A percentile compares a stretch with the other conserved stretches of the same genome.
phyloP scores from a whole-genome alignment of 2,113 vertebrate genomes.

The Xenopus laevis region DNA sequence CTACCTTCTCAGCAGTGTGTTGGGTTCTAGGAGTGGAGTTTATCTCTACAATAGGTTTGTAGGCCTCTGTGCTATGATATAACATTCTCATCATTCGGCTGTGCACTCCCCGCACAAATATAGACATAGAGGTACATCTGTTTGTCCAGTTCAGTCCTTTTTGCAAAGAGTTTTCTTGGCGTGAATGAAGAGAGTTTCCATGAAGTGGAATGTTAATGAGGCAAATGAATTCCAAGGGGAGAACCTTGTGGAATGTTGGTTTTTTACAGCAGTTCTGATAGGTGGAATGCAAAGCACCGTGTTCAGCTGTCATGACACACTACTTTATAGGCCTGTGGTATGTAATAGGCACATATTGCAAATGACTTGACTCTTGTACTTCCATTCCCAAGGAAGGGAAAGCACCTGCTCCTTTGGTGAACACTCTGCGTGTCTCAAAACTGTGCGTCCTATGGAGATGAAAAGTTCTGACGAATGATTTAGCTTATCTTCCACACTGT shows the following conservation, averaged over 20 bases:
- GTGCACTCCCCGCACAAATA: too few relatives aligned
- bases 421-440: background rate
- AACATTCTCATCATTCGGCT: too few relatives aligned
- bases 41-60: too few relatives aligned
- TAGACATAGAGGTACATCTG: too few relatives aligned
- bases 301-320: conserved; percentile 36
- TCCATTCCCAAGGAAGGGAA: conserved; percentile 4
- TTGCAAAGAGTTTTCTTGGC: too few relatives aligned
- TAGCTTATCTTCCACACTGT: background rate
- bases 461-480: background rate
- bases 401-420: conserved; percentile 23
- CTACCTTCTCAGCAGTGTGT: too few relatives aligned
- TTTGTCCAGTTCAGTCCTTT: too few relatives aligned
- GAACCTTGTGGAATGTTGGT: conserved; percentile 7
- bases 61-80: too few relatives aligned
- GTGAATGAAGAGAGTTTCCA: background rate
- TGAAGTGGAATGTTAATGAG: conserved; percentile 29
- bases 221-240: conserved; percentile 21
- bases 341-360: conserved; percentile 36
- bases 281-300: conserved; percentile 31
- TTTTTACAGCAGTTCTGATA: conserved; percentile 16
- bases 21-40: too few relatives aligned
- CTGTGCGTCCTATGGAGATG: background rate
- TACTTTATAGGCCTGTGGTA: conserved; percentile 24
- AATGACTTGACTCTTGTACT: conserved; percentile 29